phyloP scores from a whole-genome alignment of 1,140 invertebrate genomes.

The Neelides sp. region DNA sequence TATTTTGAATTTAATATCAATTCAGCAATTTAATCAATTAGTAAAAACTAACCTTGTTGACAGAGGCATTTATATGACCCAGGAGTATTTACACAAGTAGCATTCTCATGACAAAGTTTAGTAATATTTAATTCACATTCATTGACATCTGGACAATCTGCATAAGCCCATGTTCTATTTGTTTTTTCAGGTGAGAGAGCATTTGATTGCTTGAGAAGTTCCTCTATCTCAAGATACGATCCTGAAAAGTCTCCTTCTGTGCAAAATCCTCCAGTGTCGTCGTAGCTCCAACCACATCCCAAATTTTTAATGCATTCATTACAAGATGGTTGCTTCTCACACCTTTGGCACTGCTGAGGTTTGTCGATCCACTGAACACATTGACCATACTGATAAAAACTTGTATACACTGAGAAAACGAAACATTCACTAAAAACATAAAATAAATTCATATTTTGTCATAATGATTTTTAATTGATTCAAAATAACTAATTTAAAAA shows the following conservation, averaged over 20 bases:
- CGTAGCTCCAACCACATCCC: slow-evolving; percentile 87
- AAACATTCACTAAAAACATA: slow-evolving; percentile 86
- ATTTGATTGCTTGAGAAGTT: slow-evolving; percentile 6
- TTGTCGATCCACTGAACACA: slow-evolving; percentile 87
- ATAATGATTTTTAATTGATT: not conserved
- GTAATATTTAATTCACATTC: slow-evolving; percentile 76
- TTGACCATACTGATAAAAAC: slow-evolving; percentile 80
- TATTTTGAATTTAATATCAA: no score
- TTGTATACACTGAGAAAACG: slow-evolving; percentile 85
- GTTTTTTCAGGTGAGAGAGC: not conserved
- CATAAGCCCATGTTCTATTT: slow-evolving; percentile 61
- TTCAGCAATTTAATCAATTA: no score
- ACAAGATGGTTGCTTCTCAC: slow-evolving; percentile 19
- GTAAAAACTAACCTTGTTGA: no score
- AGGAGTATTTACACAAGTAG: slow-evolving; percentile 80
- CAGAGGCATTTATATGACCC: slow-evolving; percentile 74
- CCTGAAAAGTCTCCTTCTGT: slow-evolving; percentile 41
- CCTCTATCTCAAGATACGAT: slow-evolving; percentile 31
- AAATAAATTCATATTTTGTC: no score
- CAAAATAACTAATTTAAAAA: no score
- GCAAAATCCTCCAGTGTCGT: slow-evolving; percentile 57
- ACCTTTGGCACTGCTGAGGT: slow-evolving; percentile 35
- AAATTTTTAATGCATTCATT: slow-evolving; percentile 18
- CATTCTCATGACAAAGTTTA: slow-evolving; percentile 70
- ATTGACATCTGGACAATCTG: slow-evolving; percentile 82